Evolutionary conservation across 1,140 invertebrate species (phyloP).

Genomic region (Armadillidium nasatum): DNA sequence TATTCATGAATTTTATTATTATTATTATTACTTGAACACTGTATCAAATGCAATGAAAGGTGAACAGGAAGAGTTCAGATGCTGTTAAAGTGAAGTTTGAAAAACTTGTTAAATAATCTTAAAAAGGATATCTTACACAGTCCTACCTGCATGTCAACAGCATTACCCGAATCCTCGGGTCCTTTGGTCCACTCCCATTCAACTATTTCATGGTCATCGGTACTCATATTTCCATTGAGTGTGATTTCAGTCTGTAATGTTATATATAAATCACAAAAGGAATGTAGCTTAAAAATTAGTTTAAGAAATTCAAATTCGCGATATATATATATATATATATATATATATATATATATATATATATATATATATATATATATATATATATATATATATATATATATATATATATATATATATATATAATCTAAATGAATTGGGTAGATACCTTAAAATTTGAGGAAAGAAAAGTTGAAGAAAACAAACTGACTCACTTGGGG

Average conservation of each 20-base stretch:
- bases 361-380: conserved; percentile 3
- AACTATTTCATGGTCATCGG: conserved; percentile 86
- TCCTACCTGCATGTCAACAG: conserved; percentile 40
- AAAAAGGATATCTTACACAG: too few species aligned
- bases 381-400: conserved; percentile 3
- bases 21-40: too few species aligned
- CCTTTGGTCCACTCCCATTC: conserved; percentile 93
- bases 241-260: conserved; percentile 69
- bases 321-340: not conserved
- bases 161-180: conserved; percentile 74
- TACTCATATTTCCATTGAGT: conserved; percentile 81
- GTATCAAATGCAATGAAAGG: too few species aligned
- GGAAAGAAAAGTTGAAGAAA: too few species aligned
- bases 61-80: not conserved
- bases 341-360: conserved; percentile 1
- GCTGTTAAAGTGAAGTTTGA: not conserved
- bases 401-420: conserved; percentile 3
- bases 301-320: too few species aligned
- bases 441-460: too few species aligned
- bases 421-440: not conserved
- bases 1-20: conserved; percentile 9
- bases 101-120: not conserved
- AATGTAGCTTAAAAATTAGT: too few species aligned
- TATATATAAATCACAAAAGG: not conserved
- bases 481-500: conserved; percentile 53